phyloP scores from a whole-genome alignment of 2,888 invertebrate genomes.

The Yponomeuta cagnagella region DNA sequence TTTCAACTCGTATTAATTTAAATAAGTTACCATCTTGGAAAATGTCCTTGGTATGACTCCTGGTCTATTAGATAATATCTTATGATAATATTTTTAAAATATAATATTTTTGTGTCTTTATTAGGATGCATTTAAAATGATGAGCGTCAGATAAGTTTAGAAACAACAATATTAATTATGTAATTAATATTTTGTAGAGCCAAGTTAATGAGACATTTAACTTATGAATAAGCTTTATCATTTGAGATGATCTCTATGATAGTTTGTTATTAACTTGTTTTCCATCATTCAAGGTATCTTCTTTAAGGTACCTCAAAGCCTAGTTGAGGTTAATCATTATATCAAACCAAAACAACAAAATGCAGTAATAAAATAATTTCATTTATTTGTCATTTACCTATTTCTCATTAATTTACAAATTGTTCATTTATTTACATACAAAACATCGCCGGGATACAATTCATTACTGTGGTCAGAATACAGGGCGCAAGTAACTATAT shows the following conservation, averaged over 20 bases:
- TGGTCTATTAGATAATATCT: too few relatives aligned
- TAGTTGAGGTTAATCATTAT: not conserved
- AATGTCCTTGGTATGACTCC: too few relatives aligned
- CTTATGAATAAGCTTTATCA: not conserved
- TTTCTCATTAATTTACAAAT: constrained; percentile 46
- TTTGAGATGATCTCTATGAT: not conserved
- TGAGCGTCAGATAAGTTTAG: too few relatives aligned
- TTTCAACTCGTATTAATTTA: too few relatives aligned
- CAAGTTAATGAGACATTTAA: not conserved
- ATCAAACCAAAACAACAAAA: constrained; percentile 29
- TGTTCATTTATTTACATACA: constrained; percentile 52
- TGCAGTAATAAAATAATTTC: constrained; percentile 71
- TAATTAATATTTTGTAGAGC: not conserved
- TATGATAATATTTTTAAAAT: too few relatives aligned
- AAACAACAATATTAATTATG: too few relatives aligned
- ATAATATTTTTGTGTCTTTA: too few relatives aligned
- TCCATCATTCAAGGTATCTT: not conserved
- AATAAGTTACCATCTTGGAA: too few relatives aligned
- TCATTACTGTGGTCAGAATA: constrained; percentile 28
- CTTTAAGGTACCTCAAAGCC: not conserved
- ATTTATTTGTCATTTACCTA: constrained; percentile 45
- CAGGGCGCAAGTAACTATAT: constrained; percentile 18
- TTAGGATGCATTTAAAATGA: too few relatives aligned
- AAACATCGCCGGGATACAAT: constrained; percentile 26
- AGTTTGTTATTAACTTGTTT: not conserved